A percentile compares a stretch with the other conserved stretches of the same genome.
Evolutionary conservation across 2,888 invertebrate genomes (phyloP).

Genomic region (Hydrotaea cyrtoneurina): DNA sequence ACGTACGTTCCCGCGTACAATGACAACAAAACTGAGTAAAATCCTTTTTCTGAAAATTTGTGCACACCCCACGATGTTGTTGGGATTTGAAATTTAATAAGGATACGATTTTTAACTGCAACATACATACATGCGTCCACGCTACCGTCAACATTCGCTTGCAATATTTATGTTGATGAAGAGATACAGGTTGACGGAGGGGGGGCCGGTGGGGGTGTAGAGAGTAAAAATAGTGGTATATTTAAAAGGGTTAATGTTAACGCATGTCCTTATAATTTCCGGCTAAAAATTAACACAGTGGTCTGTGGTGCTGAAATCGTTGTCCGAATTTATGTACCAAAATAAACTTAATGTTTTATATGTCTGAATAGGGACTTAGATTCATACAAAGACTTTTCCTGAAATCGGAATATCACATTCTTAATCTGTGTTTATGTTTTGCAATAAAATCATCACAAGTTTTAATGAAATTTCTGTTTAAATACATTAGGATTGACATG

Average conservation of each 20-base stretch:
- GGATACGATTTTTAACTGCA: not conserved
- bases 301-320: too few species aligned
- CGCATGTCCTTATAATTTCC: slow-evolving; percentile 12
- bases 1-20: not conserved
- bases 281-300: not conserved
- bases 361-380: too few species aligned
- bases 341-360: too few species aligned
- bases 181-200: not conserved
- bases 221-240: not conserved
- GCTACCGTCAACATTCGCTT: not conserved
- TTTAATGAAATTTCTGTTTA: too few species aligned
- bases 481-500: too few species aligned
- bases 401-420: too few species aligned
- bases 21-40: not conserved
- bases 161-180: too few species aligned
- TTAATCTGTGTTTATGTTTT: too few species aligned
- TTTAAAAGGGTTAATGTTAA: not conserved
- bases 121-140: too few species aligned
- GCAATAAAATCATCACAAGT: too few species aligned
- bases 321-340: too few species aligned
- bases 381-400: too few species aligned
- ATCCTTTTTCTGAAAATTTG: not conserved
- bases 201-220: not conserved
- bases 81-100: not conserved
- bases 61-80: not conserved